Percentiles rank a stretch among this genome's conserved stretches.
These are phyloP conservation scores for Drosophila prosaltans DNA, from an alignment of 1,140 invertebrate genomes.

Conservation along the genomic window DNA sequence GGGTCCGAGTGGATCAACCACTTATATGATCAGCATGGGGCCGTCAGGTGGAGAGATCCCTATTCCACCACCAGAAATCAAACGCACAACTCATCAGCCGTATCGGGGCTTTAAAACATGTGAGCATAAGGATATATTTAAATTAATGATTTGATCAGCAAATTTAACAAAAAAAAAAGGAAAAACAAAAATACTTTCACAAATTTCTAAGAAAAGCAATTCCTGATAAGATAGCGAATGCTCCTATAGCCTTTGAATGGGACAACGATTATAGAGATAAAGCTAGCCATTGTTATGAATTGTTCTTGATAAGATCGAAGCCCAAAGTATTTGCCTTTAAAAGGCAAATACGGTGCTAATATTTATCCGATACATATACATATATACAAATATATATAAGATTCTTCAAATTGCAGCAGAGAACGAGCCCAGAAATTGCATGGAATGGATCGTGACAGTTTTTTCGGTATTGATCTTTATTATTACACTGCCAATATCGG, in stretches of 20 bases:
- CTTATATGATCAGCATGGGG: constrained; percentile 51
- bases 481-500: constrained; percentile 91
- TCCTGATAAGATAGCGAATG: neutral
- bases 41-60: neutral
- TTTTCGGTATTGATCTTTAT: constrained; percentile 90
- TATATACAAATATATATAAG: neutral
- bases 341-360: neutral
- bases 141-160: neutral
- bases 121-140: constrained; percentile 19
- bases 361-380: neutral
- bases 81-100: constrained; percentile 22
- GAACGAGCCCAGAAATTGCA: constrained; percentile 85
- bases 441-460: constrained; percentile 91
- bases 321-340: neutral
- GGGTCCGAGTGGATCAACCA: constrained; percentile 44
- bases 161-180: constrained; percentile 2
- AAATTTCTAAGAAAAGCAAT: neutral
- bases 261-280: neutral
- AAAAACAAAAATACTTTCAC: neutral
- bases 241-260: neutral
- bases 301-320: neutral
- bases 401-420: constrained; percentile 80
- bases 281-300: neutral
- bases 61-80: neutral
- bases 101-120: constrained; percentile 63